A percentile compares a stretch with the other conserved stretches of the same genome.
Evolutionary conservation across 2,797 vertebrate genomes (phyloP).

Genomic region (Tangara arthus): DNA sequence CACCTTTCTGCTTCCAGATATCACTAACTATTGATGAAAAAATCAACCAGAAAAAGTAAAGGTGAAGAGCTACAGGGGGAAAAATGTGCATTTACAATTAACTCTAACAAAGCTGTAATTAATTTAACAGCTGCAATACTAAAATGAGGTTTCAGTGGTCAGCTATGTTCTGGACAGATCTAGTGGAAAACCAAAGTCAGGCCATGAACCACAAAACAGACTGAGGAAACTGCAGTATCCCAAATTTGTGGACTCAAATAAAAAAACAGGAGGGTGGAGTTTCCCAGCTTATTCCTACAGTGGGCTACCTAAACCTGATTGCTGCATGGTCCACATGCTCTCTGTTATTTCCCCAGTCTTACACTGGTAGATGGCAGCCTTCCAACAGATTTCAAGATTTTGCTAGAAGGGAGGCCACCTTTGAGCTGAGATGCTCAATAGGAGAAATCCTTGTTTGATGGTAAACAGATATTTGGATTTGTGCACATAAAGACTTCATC

Average conservation of each 20-base stretch:
- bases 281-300: background rate
- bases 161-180: background rate
- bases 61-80: background rate
- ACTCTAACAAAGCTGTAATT: background rate
- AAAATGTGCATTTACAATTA: background rate
- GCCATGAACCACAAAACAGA: background rate
- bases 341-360: background rate
- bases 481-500: background rate
- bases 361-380: background rate
- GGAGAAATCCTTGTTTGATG: conserved; percentile 21
- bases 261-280: background rate
- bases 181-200: background rate
- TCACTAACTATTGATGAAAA: background rate
- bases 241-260: background rate
- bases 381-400: background rate
- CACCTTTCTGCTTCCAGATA: background rate
- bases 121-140: background rate
- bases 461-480: conserved; percentile 26
- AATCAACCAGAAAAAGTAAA: background rate
- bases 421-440: background rate
- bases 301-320: background rate
- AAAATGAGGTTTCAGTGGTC: background rate
- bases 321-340: background rate
- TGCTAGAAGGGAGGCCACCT: background rate
- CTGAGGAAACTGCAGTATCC: background rate